phyloP scores from a whole-genome alignment of 2,888 invertebrate genomes.

The Acanthopleura granulata region DNA sequence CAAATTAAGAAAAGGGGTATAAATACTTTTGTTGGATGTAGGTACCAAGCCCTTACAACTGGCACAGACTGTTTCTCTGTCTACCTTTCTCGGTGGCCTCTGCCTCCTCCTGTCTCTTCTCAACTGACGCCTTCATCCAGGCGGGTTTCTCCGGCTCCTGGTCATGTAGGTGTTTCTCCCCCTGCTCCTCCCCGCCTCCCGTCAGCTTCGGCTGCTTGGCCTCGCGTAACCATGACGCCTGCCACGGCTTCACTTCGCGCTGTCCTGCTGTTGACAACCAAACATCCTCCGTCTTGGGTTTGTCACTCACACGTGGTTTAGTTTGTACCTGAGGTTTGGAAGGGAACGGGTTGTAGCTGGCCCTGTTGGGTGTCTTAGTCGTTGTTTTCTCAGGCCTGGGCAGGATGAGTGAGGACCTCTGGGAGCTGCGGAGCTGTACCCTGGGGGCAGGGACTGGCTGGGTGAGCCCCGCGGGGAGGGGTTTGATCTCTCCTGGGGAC shows the following conservation, averaged over 20 bases:
- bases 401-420: background rate
- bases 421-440: background rate
- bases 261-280: background rate
- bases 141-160: slow-evolving; percentile 14
- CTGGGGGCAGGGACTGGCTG: background rate
- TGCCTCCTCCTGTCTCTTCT: background rate
- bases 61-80: too few relatives aligned
- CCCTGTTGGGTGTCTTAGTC: background rate
- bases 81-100: background rate
- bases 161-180: background rate
- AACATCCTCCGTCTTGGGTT: background rate
- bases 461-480: background rate
- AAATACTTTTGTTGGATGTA: too few relatives aligned
- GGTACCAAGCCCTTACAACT: too few relatives aligned
- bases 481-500: background rate
- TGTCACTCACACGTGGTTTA: background rate
- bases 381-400: background rate
- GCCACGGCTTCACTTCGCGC: background rate
- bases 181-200: background rate
- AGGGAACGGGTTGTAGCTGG: background rate
- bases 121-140: slow-evolving; percentile 4
- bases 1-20: too few relatives aligned
- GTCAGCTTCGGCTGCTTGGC: background rate
- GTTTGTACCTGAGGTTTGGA: background rate
- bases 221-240: background rate